These are phyloP conservation scores for Sciurus carolinensis DNA, from an alignment of 2,797 vertebrate species.

Conservation along the genomic window DNA sequence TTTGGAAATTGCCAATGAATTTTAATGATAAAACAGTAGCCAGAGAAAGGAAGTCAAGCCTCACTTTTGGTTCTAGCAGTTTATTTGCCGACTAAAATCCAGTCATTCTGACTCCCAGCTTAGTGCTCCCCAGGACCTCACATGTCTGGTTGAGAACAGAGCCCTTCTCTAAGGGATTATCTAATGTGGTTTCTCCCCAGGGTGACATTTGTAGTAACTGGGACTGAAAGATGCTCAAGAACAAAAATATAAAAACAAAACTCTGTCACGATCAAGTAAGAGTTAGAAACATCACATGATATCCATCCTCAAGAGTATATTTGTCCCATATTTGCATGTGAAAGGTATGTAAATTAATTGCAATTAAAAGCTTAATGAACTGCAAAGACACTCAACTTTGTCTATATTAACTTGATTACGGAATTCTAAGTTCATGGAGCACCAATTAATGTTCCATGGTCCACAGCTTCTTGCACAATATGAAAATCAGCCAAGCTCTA, in stretches of 20 bases:
- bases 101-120: background rate
- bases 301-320: background rate
- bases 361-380: constrained; percentile 55
- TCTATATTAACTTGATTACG: constrained; percentile 32
- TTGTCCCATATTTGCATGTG: constrained; percentile 29
- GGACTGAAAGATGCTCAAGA: background rate
- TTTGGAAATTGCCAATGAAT: background rate
- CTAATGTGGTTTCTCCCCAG: background rate
- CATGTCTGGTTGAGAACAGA: background rate
- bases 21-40: background rate
- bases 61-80: background rate
- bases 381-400: constrained; percentile 46
- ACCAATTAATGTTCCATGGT: background rate
- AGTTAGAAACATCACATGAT: background rate
- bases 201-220: background rate
- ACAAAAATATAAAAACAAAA: background rate
- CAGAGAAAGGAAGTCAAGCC: background rate
- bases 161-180: background rate
- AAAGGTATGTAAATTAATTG: constrained; percentile 54
- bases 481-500: background rate
- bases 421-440: constrained; percentile 16
- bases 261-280: background rate
- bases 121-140: background rate
- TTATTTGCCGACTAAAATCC: background rate
- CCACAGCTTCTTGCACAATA: background rate